These are phyloP conservation scores for Callitettix versicolor DNA, from an alignment of 1,140 invertebrate genomes.

Conservation along the genomic window DNA sequence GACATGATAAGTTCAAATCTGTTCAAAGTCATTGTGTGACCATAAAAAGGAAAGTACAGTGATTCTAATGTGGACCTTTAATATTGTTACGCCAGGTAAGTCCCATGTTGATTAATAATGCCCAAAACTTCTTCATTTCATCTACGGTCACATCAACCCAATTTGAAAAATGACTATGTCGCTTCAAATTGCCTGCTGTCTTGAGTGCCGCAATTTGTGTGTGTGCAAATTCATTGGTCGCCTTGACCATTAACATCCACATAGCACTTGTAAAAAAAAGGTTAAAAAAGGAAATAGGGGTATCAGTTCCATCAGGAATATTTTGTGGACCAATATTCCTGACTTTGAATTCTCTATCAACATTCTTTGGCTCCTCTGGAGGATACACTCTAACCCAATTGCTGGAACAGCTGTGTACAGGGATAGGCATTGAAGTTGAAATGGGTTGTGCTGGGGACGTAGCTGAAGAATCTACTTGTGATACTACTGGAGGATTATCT, in stretches of 20 bases:
- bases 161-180: too few species aligned
- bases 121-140: conserved; percentile 7
- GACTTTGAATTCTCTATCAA: neutral
- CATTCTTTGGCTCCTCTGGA: neutral
- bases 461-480: too few species aligned
- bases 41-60: conserved; percentile 2
- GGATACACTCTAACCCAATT: too few species aligned
- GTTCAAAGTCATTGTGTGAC: neutral
- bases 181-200: too few species aligned
- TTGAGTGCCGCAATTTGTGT: too few species aligned
- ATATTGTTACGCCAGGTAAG: neutral
- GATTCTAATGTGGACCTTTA: neutral
- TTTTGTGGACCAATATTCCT: neutral
- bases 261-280: conserved; percentile 5
- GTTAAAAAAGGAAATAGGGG: neutral
- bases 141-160: conserved; percentile 1
- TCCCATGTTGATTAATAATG: conserved; percentile 6
- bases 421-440: too few species aligned
- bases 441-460: too few species aligned
- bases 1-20: conserved; percentile 1
- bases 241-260: conserved; percentile 1
- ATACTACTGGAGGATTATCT: too few species aligned
- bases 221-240: too few species aligned
- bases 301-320: neutral
- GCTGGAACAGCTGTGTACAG: neutral